Conservation (phyloP, 2,888 invertebrate species). For the Yponomeuta evonymella region DNA sequence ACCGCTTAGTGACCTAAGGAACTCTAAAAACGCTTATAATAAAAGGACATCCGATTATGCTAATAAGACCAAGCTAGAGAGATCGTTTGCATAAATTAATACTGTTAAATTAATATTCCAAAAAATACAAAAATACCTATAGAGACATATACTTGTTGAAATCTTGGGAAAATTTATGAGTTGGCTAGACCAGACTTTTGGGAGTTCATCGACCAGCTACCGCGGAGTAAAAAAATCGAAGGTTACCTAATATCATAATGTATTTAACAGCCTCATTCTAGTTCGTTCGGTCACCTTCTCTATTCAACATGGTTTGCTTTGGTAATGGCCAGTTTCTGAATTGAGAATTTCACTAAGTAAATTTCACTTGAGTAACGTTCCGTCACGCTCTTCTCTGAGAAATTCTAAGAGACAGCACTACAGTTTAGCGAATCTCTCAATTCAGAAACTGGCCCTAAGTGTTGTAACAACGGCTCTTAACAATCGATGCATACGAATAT, state of each 20-base stretch:
- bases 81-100: slow-evolving; percentile 27
- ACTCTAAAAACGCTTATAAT: slow-evolving; percentile 4
- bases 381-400: too few species aligned
- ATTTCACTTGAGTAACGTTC: too few species aligned
- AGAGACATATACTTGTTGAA: slow-evolving; percentile 17
- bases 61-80: slow-evolving; percentile 14
- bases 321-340: too few species aligned
- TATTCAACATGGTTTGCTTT: background rate
- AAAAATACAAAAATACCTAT: slow-evolving; percentile 20
- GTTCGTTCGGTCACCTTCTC: background rate
- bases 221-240: slow-evolving; percentile 18
- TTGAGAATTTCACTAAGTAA: too few species aligned
- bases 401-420: too few species aligned
- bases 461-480: too few species aligned
- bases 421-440: too few species aligned
- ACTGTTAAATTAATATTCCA: slow-evolving; percentile 21
- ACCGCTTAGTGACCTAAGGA: background rate
- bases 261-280: background rate
- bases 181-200: slow-evolving; percentile 3
- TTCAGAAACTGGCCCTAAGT: too few species aligned
- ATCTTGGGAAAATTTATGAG: slow-evolving; percentile 11
- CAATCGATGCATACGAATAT: too few species aligned
- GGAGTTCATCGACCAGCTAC: slow-evolving; percentile 27
- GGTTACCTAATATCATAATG: background rate
- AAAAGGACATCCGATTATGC: slow-evolving; percentile 18